Percentiles rank a stretch among this genome's conserved stretches.
Evolutionary conservation across 2,888 invertebrate genomes (phyloP).

Genomic region (Craniophora ligustri): DNA sequence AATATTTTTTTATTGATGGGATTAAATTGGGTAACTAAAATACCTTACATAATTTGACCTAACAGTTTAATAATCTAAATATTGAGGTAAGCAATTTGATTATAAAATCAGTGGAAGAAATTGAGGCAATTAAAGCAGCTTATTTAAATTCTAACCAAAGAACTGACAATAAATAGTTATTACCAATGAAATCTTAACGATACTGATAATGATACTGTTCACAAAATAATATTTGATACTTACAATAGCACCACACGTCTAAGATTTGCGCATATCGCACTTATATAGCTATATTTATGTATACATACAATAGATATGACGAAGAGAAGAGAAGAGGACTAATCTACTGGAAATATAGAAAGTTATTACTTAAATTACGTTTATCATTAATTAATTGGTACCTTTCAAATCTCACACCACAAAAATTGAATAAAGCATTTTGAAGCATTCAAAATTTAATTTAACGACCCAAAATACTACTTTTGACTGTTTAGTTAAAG

Average conservation of each 20-base stretch:
- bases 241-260: conserved; percentile 80
- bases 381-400: conserved; percentile 51
- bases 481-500: conserved; percentile 29
- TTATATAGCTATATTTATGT: conserved; percentile 38
- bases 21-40: not conserved
- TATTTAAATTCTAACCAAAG: not conserved
- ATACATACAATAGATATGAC: conserved; percentile 64
- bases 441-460: conserved; percentile 15
- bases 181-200: not conserved
- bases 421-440: conserved; percentile 34
- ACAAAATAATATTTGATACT: conserved; percentile 49
- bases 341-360: conserved; percentile 58
- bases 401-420: conserved; percentile 46
- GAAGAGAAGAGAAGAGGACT: conserved; percentile 60
- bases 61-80: conserved; percentile 3
- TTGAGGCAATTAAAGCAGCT: conserved; percentile 20
- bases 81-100: conserved; percentile 36
- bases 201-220: conserved; percentile 9
- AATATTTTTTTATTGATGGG: too few relatives aligned
- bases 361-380: conserved; percentile 47
- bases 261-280: conserved; percentile 57
- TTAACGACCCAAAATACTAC: conserved; percentile 1
- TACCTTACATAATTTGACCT: not conserved
- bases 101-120: conserved; percentile 29
- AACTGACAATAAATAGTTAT: not conserved